Conservation (phyloP, 2,113 vertebrate species). For the Mungos mungo region DNA sequence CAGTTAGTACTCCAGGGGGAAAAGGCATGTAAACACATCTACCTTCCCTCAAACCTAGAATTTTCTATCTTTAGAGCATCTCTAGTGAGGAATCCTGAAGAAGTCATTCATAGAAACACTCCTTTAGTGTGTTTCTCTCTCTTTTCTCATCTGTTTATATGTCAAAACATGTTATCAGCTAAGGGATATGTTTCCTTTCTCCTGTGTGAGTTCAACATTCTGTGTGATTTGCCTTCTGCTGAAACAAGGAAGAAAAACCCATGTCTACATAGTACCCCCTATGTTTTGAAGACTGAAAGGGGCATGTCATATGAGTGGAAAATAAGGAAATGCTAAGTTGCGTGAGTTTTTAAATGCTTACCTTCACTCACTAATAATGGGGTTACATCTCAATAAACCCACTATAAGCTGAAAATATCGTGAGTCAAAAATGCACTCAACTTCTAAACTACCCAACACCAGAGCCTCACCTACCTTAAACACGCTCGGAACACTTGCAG, state of each 20-base stretch:
- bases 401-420: not conserved
- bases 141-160: not conserved
- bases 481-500: not conserved
- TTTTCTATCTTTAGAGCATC: not conserved
- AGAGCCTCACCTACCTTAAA: not conserved
- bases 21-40: not conserved
- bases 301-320: not conserved
- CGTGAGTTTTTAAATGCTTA: not conserved
- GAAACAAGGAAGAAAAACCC: not conserved
- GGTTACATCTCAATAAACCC: not conserved
- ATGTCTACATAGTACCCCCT: fast-evolving
- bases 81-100: not conserved
- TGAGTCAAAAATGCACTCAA: not conserved
- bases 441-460: not conserved
- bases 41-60: not conserved
- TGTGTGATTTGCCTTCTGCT: not conserved
- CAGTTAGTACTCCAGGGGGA: not conserved
- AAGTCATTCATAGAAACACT: not conserved
- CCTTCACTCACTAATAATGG: not conserved
- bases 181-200: fast-evolving
- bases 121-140: not conserved
- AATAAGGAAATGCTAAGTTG: not conserved
- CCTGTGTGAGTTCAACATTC: fast-evolving
- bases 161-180: not conserved
- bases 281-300: not conserved